Evolutionary conservation across 2,113 vertebrate species (phyloP).

Genomic region (Gambusia affinis): DNA sequence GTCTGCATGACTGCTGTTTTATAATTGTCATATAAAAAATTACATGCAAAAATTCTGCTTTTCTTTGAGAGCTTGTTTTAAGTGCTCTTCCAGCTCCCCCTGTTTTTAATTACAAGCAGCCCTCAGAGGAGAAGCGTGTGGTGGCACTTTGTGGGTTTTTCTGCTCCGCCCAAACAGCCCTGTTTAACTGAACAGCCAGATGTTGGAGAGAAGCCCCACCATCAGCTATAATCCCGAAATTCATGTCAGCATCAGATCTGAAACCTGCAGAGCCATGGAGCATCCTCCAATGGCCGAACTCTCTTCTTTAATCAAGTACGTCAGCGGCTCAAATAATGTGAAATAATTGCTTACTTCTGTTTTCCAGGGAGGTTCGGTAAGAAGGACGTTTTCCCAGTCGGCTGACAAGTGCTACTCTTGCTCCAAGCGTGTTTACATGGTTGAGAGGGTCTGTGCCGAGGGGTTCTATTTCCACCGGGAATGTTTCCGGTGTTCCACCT

Average conservation of each 20-base stretch:
- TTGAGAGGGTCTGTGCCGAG: conserved; percentile 92
- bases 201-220: conserved; percentile 40
- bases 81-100: conserved; percentile 27
- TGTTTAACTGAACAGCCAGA: conserved; percentile 57
- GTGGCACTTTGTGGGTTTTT: conserved; percentile 57
- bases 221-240: not conserved
- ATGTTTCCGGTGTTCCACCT: conserved; percentile 92
- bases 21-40: not conserved
- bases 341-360: conserved; percentile 13
- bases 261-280: too few relatives aligned
- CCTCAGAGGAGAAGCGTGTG: conserved; percentile 41
- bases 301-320: too few relatives aligned
- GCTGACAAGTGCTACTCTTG: conserved; percentile 91
- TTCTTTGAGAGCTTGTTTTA: conserved; percentile 16
- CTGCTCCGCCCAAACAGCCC: conserved; percentile 56
- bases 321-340: too few relatives aligned
- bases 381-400: conserved; percentile 82
- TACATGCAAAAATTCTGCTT: not conserved
- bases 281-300: too few relatives aligned
- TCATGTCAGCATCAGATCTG: too few relatives aligned
- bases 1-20: not conserved
- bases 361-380: conserved; percentile 81
- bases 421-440: conserved; percentile 90
- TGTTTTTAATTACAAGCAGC: conserved; percentile 57
- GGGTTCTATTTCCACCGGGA: conserved; percentile 96